These are phyloP conservation scores for Clytia hemisphaerica DNA, from an alignment of 30 jellyfish, hydroid and myxozoan genomes.

Conservation along the genomic window DNA sequence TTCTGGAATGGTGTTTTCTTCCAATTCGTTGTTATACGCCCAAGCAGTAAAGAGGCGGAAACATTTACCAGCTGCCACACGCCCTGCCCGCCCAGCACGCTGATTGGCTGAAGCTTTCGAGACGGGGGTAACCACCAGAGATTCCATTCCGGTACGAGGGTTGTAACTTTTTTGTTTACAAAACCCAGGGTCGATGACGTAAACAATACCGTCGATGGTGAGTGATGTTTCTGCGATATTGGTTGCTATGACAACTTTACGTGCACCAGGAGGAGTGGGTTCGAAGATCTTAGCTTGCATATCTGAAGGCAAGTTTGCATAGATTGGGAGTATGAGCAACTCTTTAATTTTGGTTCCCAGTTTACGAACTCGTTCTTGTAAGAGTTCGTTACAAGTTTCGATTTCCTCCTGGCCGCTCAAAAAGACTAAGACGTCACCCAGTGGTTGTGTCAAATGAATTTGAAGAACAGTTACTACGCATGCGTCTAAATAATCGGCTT, in stretches of 20 bases:
- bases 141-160: conserved; percentile 99
- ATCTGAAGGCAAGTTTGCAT: conserved; percentile 98
- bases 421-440: conserved; percentile 94
- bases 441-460: conserved; percentile 97
- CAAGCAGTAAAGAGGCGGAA: conserved; percentile 96
- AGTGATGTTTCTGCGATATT: conserved; percentile 88
- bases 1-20: conserved; percentile 98
- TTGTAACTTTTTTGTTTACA: conserved; percentile 98
- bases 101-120: conserved; percentile 99
- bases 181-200: conserved; percentile 94
- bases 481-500: conserved; percentile 98
- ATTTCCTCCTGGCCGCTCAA: conserved; percentile 99
- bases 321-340: conserved; percentile 79
- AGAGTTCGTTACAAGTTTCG: conserved; percentile 89
- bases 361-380: conserved; percentile 80
- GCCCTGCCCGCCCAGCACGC: conserved; percentile 99
- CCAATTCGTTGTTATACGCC: conserved; percentile 98
- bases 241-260: conserved; percentile 97
- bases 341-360: conserved; percentile 90
- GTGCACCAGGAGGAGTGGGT: conserved; percentile 99
- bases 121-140: conserved; percentile 94
- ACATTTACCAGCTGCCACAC: conserved; percentile 99
- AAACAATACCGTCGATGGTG: conserved; percentile 74
- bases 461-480: conserved; percentile 98
- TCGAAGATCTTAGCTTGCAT: conserved; percentile 98